A percentile compares a stretch with the other conserved stretches of the same genome.
Conservation (phyloP, 1,140 invertebrate genomes). For the Drosophila neocordata region DNA sequence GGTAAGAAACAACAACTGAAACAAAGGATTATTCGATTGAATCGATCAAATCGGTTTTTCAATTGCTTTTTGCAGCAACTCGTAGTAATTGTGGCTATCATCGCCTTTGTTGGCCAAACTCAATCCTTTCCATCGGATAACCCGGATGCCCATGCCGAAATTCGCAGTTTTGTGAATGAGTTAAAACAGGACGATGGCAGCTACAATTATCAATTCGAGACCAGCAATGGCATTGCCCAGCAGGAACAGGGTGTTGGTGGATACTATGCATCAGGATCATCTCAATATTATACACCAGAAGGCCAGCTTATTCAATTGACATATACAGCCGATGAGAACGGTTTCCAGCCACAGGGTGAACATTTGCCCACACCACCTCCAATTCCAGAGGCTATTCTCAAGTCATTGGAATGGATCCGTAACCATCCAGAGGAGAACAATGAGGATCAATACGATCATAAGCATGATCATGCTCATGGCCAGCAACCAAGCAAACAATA, state of each 20-base stretch:
- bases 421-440: conserved; percentile 77
- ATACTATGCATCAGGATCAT: conserved; percentile 73
- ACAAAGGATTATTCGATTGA: not conserved
- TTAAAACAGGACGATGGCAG: conserved; percentile 83
- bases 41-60: not conserved
- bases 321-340: conserved; percentile 87
- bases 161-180: conserved; percentile 67
- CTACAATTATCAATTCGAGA: conserved; percentile 84
- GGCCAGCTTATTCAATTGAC: conserved; percentile 83
- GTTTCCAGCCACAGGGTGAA: conserved; percentile 83
- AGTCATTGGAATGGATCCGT: conserved; percentile 84
- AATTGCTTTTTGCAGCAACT: conserved; percentile 29
- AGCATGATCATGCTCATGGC: conserved; percentile 36
- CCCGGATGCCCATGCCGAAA: conserved; percentile 67
- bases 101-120: conserved; percentile 21
- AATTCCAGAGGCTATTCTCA: conserved; percentile 75
- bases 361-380: conserved; percentile 84
- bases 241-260: conserved; percentile 84
- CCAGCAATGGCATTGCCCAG: conserved; percentile 86
- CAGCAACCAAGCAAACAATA: conserved; percentile 50
- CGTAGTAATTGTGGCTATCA: conserved; percentile 44
- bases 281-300: conserved; percentile 74
- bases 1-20: conserved; percentile 49
- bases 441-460: conserved; percentile 45
- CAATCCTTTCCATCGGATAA: conserved; percentile 54